Conservation (phyloP, 2,888 invertebrate genomes). For the Aspidiotus destructor region DNA sequence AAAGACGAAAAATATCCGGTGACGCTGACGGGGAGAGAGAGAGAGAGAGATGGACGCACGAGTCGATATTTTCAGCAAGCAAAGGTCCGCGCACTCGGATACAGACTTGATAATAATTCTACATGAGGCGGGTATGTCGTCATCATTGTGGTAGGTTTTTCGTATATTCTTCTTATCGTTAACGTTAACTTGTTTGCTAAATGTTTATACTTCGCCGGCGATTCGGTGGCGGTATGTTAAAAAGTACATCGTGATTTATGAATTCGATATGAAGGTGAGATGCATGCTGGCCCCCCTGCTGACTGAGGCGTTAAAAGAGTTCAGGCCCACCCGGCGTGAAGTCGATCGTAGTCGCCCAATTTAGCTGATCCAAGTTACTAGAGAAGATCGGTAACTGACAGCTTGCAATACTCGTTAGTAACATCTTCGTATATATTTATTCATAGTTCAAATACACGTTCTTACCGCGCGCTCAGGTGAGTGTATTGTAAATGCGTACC, state of each 20-base stretch:
- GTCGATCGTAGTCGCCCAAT: slow-evolving; percentile 28
- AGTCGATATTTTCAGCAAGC: too few relatives aligned
- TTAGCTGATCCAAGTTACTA: slow-evolving; percentile 15
- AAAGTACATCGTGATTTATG: slow-evolving; percentile 26
- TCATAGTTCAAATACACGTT: neutral
- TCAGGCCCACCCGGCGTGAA: slow-evolving; percentile 28
- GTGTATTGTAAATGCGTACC: too few relatives aligned
- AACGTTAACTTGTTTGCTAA: slow-evolving; percentile 18
- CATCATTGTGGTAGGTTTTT: slow-evolving; percentile 9
- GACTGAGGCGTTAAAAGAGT: slow-evolving; percentile 31
- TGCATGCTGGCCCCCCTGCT: slow-evolving; percentile 25
- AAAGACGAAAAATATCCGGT: too few relatives aligned
- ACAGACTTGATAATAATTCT: too few relatives aligned
- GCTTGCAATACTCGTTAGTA: slow-evolving; percentile 24
- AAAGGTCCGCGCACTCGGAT: too few relatives aligned
- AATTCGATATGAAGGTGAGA: slow-evolving; percentile 31
- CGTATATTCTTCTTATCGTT: neutral
- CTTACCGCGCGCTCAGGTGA: too few relatives aligned
- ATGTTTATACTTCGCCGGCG: slow-evolving; percentile 26
- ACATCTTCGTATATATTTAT: neutral
- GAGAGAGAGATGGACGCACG: neutral
- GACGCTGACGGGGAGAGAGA: neutral
- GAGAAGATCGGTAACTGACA: slow-evolving; percentile 24
- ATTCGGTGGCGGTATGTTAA: slow-evolving; percentile 26
- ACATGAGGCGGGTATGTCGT: too few relatives aligned